phyloP scores from a whole-genome alignment of 2,888 invertebrate species.

The Tyria jacobaeae region DNA sequence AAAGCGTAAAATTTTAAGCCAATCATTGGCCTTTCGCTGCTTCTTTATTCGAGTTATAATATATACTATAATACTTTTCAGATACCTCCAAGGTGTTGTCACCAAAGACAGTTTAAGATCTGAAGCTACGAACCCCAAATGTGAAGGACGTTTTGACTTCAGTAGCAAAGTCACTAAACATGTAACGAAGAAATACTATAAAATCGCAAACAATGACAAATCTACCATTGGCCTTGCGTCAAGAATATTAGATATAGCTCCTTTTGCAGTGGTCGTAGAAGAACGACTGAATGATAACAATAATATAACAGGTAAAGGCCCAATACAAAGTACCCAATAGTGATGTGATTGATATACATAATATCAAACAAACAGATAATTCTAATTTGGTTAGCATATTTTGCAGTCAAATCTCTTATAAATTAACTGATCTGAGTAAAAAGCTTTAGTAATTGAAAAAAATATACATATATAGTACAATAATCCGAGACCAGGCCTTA shows the following conservation, averaged over 20 bases:
- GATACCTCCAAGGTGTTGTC: slow-evolving; percentile 60
- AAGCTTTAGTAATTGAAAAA: too few relatives aligned
- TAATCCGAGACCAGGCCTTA: too few relatives aligned
- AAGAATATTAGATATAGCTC: slow-evolving; percentile 91
- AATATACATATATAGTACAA: too few relatives aligned
- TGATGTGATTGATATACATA: too few relatives aligned
- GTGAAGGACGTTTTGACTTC: slow-evolving; percentile 78
- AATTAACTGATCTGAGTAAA: too few relatives aligned
- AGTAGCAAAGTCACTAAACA: slow-evolving; percentile 87
- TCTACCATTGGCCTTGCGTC: slow-evolving; percentile 90
- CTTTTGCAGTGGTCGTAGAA: slow-evolving; percentile 89
- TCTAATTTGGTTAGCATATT: too few relatives aligned
- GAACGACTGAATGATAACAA: slow-evolving; percentile 47
- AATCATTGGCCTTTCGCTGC: too few relatives aligned
- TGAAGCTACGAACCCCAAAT: slow-evolving; percentile 87
- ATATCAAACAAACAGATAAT: too few relatives aligned
- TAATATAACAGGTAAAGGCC: slow-evolving; percentile 32
- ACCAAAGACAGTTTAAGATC: slow-evolving; percentile 85
- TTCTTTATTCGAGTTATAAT: too few relatives aligned
- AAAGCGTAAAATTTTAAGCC: too few relatives aligned
- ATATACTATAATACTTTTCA: slow-evolving; percentile 30
- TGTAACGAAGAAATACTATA: slow-evolving; percentile 89
- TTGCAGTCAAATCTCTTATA: too few relatives aligned
- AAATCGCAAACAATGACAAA: slow-evolving; percentile 79
- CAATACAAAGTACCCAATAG: too few relatives aligned